phyloP scores from a whole-genome alignment of 2,888 invertebrate genomes.

The Cheilosia vernalis region DNA sequence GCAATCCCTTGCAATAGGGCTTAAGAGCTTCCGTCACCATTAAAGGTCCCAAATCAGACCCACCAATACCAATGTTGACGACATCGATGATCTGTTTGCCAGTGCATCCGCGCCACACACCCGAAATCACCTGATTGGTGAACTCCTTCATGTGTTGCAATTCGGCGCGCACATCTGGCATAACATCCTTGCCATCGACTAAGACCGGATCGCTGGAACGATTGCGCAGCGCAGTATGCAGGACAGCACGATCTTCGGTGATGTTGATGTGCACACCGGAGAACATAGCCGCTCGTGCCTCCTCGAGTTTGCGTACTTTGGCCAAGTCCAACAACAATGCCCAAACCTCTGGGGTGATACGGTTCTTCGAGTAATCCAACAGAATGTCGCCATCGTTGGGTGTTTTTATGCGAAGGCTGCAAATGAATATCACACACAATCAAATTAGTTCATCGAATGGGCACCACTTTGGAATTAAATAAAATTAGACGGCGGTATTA shows the following conservation, averaged over 20 bases:
- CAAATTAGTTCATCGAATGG: not conserved
- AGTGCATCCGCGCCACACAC: conserved; percentile 91
- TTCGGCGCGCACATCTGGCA: conserved; percentile 95
- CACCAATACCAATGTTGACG: conserved; percentile 99
- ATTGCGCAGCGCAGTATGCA: conserved; percentile 97
- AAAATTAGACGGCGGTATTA: not conserved
- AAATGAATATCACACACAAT: conserved; percentile 71
- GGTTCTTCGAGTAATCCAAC: conserved; percentile 98
- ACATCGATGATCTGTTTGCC: conserved; percentile 98
- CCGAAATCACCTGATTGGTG: conserved; percentile 89
- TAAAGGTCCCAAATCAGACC: conserved; percentile 98
- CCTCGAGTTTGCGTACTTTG: conserved; percentile 91
- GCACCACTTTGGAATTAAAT: not conserved
- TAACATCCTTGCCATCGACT: conserved; percentile 95
- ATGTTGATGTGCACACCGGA: conserved; percentile 98
- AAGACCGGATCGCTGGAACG: conserved; percentile 87
- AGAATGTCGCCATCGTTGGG: conserved; percentile 95
- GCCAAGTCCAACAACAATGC: conserved; percentile 92
- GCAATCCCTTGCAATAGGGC: conserved; percentile 93
- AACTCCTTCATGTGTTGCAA: conserved; percentile 98
- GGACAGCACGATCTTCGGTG: conserved; percentile 97
- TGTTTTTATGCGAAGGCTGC: conserved; percentile 89
- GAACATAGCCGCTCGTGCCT: conserved; percentile 96
- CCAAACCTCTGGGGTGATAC: conserved; percentile 91
- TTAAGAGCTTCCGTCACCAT: conserved; percentile 99